phyloP scores from a whole-genome alignment of 2,113 vertebrate genomes.

The Dromaius novaehollandiae region DNA sequence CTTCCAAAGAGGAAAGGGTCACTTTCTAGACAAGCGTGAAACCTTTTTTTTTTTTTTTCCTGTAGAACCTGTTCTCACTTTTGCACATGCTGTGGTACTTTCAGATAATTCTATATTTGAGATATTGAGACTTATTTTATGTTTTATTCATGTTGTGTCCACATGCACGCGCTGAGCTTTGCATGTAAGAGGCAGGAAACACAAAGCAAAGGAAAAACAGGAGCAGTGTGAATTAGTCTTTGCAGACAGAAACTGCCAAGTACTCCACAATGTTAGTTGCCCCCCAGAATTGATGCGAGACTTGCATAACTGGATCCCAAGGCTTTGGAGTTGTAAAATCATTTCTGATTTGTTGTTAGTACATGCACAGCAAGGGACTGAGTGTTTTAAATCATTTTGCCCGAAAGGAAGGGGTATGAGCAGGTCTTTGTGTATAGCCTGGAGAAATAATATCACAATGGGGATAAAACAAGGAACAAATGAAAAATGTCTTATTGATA shows the following conservation, averaged over 20 bases:
- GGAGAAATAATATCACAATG: not conserved
- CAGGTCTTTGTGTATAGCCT: not conserved
- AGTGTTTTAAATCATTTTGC: not conserved
- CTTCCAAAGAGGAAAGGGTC: not conserved
- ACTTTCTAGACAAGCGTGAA: not conserved
- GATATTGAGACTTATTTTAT: not conserved
- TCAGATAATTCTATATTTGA: not conserved
- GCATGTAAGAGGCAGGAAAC: not conserved
- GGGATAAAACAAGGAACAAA: not conserved
- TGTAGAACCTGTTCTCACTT: not conserved
- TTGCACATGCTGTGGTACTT: not conserved
- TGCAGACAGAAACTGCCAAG: not conserved
- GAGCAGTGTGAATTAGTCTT: not conserved
- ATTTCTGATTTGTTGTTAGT: not conserved
- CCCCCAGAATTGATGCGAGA: not conserved
- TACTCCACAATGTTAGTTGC: not conserved
- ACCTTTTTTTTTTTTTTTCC: not conserved
- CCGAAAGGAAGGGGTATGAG: not conserved
- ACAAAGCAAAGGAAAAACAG: not conserved
- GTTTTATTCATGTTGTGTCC: not conserved
- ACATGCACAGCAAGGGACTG: not conserved
- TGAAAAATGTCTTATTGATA: not conserved
- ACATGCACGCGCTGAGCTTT: not conserved
- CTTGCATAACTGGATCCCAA: not conserved
- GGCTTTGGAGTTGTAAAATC: not conserved